Base-by-base conservation (phyloP, 2,113 vertebrate genomes). In the Ranitomeya imitator region DNA sequence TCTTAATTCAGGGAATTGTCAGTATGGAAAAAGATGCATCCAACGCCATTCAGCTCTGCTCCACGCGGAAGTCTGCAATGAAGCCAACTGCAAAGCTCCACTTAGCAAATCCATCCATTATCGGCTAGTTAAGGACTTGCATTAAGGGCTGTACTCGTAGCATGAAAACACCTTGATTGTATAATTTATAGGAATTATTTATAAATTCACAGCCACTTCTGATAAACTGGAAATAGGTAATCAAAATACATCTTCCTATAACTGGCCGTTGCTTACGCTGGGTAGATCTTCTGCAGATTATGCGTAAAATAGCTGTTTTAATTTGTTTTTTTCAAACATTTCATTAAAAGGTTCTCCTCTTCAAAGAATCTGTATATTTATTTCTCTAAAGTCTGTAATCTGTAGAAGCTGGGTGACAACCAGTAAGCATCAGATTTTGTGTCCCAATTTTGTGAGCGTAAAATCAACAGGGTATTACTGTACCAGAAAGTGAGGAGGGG, bases 141-240 rank as follows among this genome's bases (percentile, higher is more conserved):
- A 57, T 79, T 79, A 57, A 59, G 31, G 14, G 26, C 51, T 59
- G 21, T 23, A 79, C 54, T 55, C 57, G 52, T 57, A 79, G 21
- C 21, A 54, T 79, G 77, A 79, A 79, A 51, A 79, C 77, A n/a
- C 57, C 77, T 23, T 13, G 77, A 52, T 79, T 79, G 77, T 19
- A 79, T 79, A 79, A 79, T 79, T 79, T 57, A 13, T 79, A 26
- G 52, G 14, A 57, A 79, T 79, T 55, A 79, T 79, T 54, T 14
- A 79, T 59, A 59, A 79, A 26, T 23, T 55, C 21, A 23, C 55
- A 4, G 37, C 54, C 78, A 79, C 78, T 57, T 55, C n/a, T 79
- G 15, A 79, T 59, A 79, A 55, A 52, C 78, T 23, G 54, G 78
- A 31, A 79, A 79, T 57, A 26, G n/a, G 7, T 79, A 79, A 57